Base-by-base conservation (phyloP, 1,140 invertebrate genomes). In the Drosophila ananassae region DNA sequence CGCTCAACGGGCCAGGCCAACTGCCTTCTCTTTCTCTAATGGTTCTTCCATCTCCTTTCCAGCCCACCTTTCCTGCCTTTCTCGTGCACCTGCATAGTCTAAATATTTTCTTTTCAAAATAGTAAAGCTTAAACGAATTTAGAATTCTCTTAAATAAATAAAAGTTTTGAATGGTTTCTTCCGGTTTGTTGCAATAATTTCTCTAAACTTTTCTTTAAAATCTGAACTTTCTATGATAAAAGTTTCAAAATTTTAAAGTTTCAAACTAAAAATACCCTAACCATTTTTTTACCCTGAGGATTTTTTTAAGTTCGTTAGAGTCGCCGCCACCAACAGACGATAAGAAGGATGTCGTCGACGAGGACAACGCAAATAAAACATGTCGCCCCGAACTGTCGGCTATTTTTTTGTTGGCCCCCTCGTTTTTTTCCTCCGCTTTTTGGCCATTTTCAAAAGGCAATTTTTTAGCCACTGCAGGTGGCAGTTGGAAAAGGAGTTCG, bases 331-430 rank as follows among this genome's bases (percentile, higher is more conserved):
- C 25, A 46, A 34, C 41, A 56, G 61, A 51, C 56, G 67, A 52
- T 28, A 44, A 34, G 47, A 52, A 53, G 34, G 25, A 75, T 48
- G 13, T 21, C 41, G 41, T 44, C 41, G 55, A 71, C 52, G 51
- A 64, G 51, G 82, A 81, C 77, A 87, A 81, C 80, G 82, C 82
- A 85, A 85, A 87, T 78, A 87, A 78, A 85, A 72, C 51, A 58
- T 84, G 54, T 75, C 62, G 56, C 56, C 48, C 51, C 53, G 55
- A 50, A 66, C 51, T 44, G 48, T 10, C 58, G 37, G 3, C 10
- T 56, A 3, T 37, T 56, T 57, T 60, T 52, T 73, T 47, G 21
- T 10, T 2, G 21, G 21, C 37, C 8, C 24, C 44, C 30, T 21
- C 39, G 13, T n/a, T 44, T 44, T 44, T 50, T 63, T 46, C 61